These are phyloP conservation scores for Bombylius discolor DNA, from an alignment of 2,888 invertebrate species.

Conservation along the genomic window DNA sequence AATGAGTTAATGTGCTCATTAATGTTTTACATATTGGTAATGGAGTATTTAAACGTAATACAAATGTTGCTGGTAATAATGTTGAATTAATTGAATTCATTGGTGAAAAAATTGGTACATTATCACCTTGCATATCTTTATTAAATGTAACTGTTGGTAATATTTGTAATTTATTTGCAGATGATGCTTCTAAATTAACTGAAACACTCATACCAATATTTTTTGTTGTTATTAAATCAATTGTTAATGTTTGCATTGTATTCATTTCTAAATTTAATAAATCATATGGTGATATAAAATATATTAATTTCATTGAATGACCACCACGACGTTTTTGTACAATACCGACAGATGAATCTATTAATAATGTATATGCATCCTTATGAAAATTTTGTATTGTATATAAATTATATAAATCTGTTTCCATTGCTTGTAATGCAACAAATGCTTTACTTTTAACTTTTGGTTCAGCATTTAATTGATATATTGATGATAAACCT, in stretches of 20 bases:
- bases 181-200: constrained; percentile 78
- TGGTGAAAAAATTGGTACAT: constrained; percentile 63
- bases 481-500: constrained; percentile 81
- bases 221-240: constrained; percentile 55
- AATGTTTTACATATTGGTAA: constrained; percentile 73
- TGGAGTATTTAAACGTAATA: constrained; percentile 63
- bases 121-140: constrained; percentile 22
- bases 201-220: constrained; percentile 76
- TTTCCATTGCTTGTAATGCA: constrained; percentile 81
- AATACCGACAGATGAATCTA: constrained; percentile 81
- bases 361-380: constrained; percentile 53
- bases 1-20: constrained; percentile 40
- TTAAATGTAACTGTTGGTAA: constrained; percentile 27
- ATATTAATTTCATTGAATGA: constrained; percentile 87
- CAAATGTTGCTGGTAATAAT: constrained; percentile 82
- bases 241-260: constrained; percentile 57
- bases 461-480: constrained; percentile 88
- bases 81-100: constrained; percentile 75
- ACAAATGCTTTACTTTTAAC: constrained; percentile 88
- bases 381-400: constrained; percentile 64
- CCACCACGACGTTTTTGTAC: constrained; percentile 71
- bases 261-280: constrained; percentile 64
- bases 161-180: constrained; percentile 51
- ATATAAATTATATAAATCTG: constrained; percentile 70
- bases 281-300: constrained; percentile 89